Evolutionary conservation across 2,113 vertebrate species (phyloP).

Genomic region (Chaenocephalus aceratus): DNA sequence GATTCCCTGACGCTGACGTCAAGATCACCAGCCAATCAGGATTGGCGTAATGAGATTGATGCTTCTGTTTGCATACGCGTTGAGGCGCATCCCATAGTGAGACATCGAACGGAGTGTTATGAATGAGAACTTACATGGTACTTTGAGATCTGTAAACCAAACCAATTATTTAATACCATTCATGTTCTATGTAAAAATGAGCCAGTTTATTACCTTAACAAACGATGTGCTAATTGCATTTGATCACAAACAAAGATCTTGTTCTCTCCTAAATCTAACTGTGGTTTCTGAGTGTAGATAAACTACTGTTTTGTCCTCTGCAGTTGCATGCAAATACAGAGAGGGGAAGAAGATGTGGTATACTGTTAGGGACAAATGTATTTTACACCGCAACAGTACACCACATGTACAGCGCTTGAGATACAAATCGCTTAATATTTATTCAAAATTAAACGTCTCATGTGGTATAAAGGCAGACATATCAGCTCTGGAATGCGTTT

Average conservation of each 20-base stretch:
- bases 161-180: slow-evolving; percentile 7
- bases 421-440: slow-evolving; percentile 3
- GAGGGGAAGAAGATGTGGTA: not conserved
- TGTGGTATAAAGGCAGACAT: slow-evolving; percentile 25
- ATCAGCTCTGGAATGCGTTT: slow-evolving; percentile 29
- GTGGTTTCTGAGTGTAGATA: not conserved
- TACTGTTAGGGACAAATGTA: not conserved
- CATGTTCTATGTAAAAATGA: slow-evolving; percentile 15
- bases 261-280: not conserved
- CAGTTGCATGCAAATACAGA: not conserved
- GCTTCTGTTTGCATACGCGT: too few relatives aligned
- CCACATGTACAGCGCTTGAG: slow-evolving; percentile 4
- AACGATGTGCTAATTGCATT: slow-evolving; percentile 19
- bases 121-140: slow-evolving; percentile 60
- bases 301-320: not conserved
- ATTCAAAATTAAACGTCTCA: slow-evolving; percentile 20
- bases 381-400: not conserved
- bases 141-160: slow-evolving; percentile 28
- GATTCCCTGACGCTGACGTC: too few relatives aligned
- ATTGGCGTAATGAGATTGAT: too few relatives aligned
- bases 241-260: slow-evolving; percentile 2
- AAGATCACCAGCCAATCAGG: too few relatives aligned
- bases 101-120: too few relatives aligned
- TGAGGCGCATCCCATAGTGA: too few relatives aligned
- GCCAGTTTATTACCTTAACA: slow-evolving; percentile 43